Base-by-base conservation (phyloP, 2,888 invertebrate genomes). In the Cryptocephalus moraei region DNA sequence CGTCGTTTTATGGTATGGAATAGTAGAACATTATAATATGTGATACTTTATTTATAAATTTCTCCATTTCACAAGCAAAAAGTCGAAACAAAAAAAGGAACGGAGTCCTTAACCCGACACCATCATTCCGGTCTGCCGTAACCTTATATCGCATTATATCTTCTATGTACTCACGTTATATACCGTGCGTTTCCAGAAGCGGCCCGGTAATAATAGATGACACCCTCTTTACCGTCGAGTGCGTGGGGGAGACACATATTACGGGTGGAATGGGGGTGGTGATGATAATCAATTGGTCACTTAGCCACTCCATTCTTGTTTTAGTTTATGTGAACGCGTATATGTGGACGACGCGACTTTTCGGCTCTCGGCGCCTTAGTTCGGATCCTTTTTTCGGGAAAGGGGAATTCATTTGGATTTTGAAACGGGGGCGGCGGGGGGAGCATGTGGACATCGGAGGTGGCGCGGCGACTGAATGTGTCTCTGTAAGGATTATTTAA, bases 121-220 rank as follows among this genome's bases (percentile, higher is more conserved):
- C 41, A 4, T n/a, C 14, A 22, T 22, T 22, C 22, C 22, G 22
- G 22, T 22, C 22, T 6, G 22, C 22, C 22, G 22, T 22, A 22
- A 22, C 22, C 22, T 6, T 22, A 22, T 6, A 22, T 14, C 12
- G 11, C 41, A 22, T 33, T 11, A 8, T 41, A 13, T 4, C 13
- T 22, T 6, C 22, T 22, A 22, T 22, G 22, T 22, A 22, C 22
- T 22, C 22, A 6, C 22, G 2, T 22, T 41, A 39, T 41, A 45
- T 32, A 49, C 42, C 41, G 45, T 45, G 31, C 43, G 45, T 47
- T 45, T 47, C 44, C 45, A 39, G 53, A 55, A 55, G 54, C 54
- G 54, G 51, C 48, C 50, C 47, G 47, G 58, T 60, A 64, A 61
- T 61, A 56, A 62, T 58, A 64, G 61, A 62, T 60, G 64, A 63